Evolutionary conservation across 2,113 vertebrate genomes (phyloP).

Genomic region (Irena cyanogastra): DNA sequence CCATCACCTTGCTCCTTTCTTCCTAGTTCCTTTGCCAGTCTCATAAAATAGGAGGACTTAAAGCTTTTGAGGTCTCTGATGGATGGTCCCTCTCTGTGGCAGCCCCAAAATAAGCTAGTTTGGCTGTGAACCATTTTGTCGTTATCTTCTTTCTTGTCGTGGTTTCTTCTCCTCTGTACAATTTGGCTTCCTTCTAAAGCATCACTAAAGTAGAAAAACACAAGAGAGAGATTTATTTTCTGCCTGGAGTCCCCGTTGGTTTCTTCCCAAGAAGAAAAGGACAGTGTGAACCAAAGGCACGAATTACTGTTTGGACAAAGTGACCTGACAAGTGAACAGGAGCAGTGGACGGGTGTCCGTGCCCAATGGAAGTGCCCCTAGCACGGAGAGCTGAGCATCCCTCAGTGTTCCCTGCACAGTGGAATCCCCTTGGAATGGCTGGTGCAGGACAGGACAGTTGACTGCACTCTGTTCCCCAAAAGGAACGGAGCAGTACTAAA

Average conservation of each 20-base stretch:
- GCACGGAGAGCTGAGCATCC: not conserved
- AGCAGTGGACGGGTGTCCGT: not conserved
- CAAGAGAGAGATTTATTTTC: slow-evolving; percentile 8
- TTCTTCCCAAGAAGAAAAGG: slow-evolving; percentile 25
- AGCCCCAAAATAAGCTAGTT: not conserved
- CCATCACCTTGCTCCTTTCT: not conserved
- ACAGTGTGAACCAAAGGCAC: slow-evolving; percentile 25
- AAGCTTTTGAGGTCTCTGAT: not conserved
- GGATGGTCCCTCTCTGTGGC: not conserved
- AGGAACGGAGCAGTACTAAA: not conserved
- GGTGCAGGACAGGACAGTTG: not conserved
- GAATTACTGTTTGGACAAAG: not conserved
- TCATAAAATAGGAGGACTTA: not conserved
- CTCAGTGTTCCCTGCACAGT: not conserved
- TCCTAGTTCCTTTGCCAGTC: not conserved
- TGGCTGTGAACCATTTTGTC: not conserved
- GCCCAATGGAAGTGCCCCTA: not conserved
- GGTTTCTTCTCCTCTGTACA: not conserved
- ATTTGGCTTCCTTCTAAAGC: slow-evolving; percentile 13
- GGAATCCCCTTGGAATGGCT: not conserved
- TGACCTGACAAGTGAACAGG: not conserved
- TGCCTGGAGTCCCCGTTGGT: not conserved
- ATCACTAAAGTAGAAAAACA: not conserved
- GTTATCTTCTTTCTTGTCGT: not conserved
- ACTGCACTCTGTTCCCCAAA: not conserved